phyloP scores from a whole-genome alignment of 2,888 invertebrate species.

The Drosophila multiciliata region DNA sequence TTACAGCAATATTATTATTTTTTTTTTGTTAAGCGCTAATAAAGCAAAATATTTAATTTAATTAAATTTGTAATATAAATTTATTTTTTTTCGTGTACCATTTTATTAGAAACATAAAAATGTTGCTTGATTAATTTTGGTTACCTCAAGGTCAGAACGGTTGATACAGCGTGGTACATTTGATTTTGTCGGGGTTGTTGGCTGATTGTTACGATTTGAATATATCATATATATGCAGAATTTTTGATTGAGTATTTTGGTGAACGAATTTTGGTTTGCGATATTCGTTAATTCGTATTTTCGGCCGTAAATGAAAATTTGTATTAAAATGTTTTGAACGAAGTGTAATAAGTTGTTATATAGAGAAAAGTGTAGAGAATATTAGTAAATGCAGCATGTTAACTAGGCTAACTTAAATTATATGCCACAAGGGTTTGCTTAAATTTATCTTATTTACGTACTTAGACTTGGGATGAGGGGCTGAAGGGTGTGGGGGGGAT shows the following conservation, averaged over 20 bases:
- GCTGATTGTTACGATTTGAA: constrained; percentile 64
- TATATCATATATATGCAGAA: constrained; percentile 31
- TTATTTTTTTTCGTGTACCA: constrained; percentile 22
- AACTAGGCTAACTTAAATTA: constrained; percentile 30
- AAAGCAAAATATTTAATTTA: constrained; percentile 31
- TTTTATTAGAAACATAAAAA: constrained; percentile 36
- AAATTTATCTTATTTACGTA: constrained; percentile 27
- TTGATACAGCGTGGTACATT: constrained; percentile 98
- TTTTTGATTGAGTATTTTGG: constrained; percentile 6
- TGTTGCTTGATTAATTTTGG: constrained; percentile 64
- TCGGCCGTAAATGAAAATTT: constrained; percentile 22
- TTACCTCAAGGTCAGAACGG: constrained; percentile 97
- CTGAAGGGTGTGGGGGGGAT: not conserved
- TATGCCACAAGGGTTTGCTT: constrained; percentile 20
- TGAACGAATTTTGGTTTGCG: constrained; percentile 16
- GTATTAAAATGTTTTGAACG: constrained; percentile 16
- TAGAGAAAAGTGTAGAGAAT: constrained; percentile 62
- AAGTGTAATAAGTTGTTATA: constrained; percentile 40
- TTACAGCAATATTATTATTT: constrained; percentile 43
- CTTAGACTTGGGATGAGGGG: not conserved
- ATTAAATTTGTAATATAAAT: constrained; percentile 4
- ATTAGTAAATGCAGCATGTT: constrained; percentile 56
- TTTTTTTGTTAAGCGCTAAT: constrained; percentile 45
- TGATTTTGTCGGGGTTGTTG: constrained; percentile 88
- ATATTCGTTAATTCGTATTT: constrained; percentile 23